These are phyloP conservation scores for Tillus elongatus DNA, from an alignment of 2,888 invertebrate species.

Conservation along the genomic window DNA sequence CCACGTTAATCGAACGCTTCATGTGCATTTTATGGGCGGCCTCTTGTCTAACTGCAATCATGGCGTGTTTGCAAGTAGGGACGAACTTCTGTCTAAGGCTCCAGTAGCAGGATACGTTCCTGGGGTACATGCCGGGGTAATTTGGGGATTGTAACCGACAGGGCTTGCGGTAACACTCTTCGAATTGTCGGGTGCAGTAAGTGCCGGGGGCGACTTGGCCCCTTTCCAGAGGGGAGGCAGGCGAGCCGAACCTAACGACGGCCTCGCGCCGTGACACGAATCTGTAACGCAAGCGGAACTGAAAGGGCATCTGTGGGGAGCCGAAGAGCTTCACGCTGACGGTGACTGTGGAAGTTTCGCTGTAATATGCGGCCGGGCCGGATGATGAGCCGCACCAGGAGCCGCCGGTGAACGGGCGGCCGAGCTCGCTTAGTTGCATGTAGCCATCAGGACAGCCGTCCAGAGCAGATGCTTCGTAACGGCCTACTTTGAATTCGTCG, in stretches of 20 bases:
- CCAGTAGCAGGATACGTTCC: constrained; percentile 88
- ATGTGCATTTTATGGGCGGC: constrained; percentile 65
- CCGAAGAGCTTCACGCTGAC: constrained; percentile 72
- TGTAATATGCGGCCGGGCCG: constrained; percentile 76
- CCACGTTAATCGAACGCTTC: constrained; percentile 56
- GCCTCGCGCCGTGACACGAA: constrained; percentile 74
- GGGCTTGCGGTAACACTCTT: constrained; percentile 74
- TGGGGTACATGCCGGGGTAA: constrained; percentile 79
- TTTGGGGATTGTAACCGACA: constrained; percentile 85
- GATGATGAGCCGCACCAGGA: constrained; percentile 82
- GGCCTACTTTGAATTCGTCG: constrained; percentile 80
- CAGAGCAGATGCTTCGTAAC: constrained; percentile 63
- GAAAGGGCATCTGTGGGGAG: constrained; percentile 66
- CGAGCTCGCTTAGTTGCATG: constrained; percentile 78
- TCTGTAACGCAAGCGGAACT: constrained; percentile 70
- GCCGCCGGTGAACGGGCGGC: constrained; percentile 79
- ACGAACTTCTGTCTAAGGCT: constrained; percentile 76
- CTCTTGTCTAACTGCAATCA: constrained; percentile 77
- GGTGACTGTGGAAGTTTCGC: constrained; percentile 82
- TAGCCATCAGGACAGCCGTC: constrained; percentile 82
- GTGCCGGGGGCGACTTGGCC: constrained; percentile 65
- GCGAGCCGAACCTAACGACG: constrained; percentile 68
- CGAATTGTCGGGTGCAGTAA: constrained; percentile 67
- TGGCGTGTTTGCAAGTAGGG: constrained; percentile 83
- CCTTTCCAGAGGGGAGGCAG: constrained; percentile 68